phyloP scores from a whole-genome alignment of 2,797 vertebrate genomes.

The Notolabrus celidotus region DNA sequence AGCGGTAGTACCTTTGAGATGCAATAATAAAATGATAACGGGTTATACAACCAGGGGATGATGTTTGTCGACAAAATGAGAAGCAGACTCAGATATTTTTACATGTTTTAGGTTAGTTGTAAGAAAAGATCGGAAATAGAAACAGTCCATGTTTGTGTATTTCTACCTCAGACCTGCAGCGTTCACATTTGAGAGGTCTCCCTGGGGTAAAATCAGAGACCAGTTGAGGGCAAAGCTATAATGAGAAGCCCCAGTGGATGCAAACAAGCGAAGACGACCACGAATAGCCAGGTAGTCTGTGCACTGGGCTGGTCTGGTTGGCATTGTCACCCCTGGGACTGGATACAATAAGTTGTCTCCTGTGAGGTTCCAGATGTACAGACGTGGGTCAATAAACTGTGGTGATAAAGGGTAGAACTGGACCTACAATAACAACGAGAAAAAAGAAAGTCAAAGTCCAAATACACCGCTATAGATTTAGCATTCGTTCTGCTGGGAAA shows the following conservation, averaged over 20 bases:
- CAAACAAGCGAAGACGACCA: conserved; percentile 87
- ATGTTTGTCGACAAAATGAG: not conserved
- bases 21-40: conserved; percentile 6
- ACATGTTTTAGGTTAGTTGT: not conserved
- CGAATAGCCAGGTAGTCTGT: conserved; percentile 92
- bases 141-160: not conserved
- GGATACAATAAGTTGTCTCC: conserved; percentile 88
- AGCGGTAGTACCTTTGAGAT: conserved; percentile 89
- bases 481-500: not conserved
- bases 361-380: conserved; percentile 95
- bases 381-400: conserved; percentile 90
- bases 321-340: conserved; percentile 88
- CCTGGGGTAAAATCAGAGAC: conserved; percentile 91
- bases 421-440: conserved; percentile 83
- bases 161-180: conserved; percentile 85
- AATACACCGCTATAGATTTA: not conserved
- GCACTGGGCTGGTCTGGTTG: conserved; percentile 89
- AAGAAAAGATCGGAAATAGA: not conserved
- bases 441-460: not conserved
- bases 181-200: conserved; percentile 85
- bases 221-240: conserved; percentile 96
- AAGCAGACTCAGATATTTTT: not conserved
- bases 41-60: conserved; percentile 6
- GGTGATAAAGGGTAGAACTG: conserved; percentile 89
- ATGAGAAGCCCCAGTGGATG: conserved; percentile 88